phyloP scores from a whole-genome alignment of 2,888 invertebrate species.

The Pantelozetes paolii region DNA sequence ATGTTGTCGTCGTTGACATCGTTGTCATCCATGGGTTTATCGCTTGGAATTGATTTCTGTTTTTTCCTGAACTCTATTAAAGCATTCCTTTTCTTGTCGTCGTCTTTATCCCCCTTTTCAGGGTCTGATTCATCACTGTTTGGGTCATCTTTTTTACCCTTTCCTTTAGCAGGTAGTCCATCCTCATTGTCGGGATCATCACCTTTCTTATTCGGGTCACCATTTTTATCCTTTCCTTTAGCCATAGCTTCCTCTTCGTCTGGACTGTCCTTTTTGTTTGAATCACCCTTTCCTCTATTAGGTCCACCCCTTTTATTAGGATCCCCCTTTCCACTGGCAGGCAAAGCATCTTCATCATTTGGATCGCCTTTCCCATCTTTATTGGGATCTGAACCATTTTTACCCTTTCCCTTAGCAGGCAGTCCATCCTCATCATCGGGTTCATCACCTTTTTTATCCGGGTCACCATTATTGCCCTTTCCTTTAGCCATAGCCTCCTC shows the following conservation, averaged over 20 bases:
- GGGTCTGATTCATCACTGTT: too few species aligned
- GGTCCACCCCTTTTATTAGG: neutral
- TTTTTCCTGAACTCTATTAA: neutral
- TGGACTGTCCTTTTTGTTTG: neutral
- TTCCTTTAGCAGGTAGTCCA: neutral
- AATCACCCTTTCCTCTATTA: neutral
- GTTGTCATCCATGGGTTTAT: neutral
- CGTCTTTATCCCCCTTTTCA: neutral
- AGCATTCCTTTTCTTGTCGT: neutral
- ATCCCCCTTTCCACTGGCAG: too few species aligned
- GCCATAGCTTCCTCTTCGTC: neutral
- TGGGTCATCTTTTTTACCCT: neutral
- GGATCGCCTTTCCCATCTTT: too few species aligned
- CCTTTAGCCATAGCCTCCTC: neutral
- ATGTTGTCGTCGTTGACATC: conserved; percentile 23
- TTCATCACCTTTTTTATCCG: too few species aligned
- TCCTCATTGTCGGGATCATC: neutral
- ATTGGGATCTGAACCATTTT: too few species aligned
- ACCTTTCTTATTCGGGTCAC: neutral
- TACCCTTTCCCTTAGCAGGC: neutral
- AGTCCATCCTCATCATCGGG: neutral
- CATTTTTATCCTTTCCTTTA: neutral
- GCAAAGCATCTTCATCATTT: neutral
- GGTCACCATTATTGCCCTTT: neutral
- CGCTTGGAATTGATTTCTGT: too few species aligned